Evolutionary conservation across 2,113 vertebrate species (phyloP).

Genomic region (Carassius auratus): DNA sequence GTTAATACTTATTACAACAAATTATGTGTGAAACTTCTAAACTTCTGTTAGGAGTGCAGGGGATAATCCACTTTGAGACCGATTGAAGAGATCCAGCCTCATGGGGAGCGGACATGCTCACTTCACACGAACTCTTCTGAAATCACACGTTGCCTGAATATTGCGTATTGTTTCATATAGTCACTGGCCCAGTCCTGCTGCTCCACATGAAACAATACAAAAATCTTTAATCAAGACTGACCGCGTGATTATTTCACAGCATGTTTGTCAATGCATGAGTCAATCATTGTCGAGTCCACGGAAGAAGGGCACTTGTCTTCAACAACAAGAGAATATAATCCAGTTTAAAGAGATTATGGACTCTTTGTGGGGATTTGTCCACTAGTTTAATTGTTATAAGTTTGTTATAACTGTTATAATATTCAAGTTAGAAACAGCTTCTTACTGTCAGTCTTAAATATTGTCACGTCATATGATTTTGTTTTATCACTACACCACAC

Average conservation of each 20-base stretch:
- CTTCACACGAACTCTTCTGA: constrained; percentile 78
- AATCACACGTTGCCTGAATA: constrained; percentile 75
- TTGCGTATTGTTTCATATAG: constrained; percentile 27
- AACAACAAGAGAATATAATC: constrained; percentile 16
- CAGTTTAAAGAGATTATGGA: constrained; percentile 29
- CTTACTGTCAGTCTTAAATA: too few relatives aligned
- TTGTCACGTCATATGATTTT: too few relatives aligned
- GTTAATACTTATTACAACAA: constrained; percentile 83
- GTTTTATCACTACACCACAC: too few relatives aligned
- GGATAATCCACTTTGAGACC: constrained; percentile 80
- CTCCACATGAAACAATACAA: constrained; percentile 27
- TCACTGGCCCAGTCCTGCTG: constrained; percentile 20
- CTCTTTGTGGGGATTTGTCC: background rate
- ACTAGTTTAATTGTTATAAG: constrained; percentile 17
- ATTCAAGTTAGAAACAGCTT: too few relatives aligned
- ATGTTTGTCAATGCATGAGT: constrained; percentile 35
- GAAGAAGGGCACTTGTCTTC: constrained; percentile 17
- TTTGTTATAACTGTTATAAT: background rate
- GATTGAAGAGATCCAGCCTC: constrained; percentile 80
- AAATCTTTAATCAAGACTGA: constrained; percentile 43
- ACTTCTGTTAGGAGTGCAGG: constrained; percentile 77
- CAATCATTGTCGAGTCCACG: constrained; percentile 7
- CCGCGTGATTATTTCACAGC: constrained; percentile 1
- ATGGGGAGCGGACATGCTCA: constrained; percentile 79
- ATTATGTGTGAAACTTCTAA: constrained; percentile 83